Evolutionary conservation across 2,797 vertebrate genomes (phyloP), one percentile per base, ranked within the genome.

Genomic region (Chrosomus eos): DNA sequence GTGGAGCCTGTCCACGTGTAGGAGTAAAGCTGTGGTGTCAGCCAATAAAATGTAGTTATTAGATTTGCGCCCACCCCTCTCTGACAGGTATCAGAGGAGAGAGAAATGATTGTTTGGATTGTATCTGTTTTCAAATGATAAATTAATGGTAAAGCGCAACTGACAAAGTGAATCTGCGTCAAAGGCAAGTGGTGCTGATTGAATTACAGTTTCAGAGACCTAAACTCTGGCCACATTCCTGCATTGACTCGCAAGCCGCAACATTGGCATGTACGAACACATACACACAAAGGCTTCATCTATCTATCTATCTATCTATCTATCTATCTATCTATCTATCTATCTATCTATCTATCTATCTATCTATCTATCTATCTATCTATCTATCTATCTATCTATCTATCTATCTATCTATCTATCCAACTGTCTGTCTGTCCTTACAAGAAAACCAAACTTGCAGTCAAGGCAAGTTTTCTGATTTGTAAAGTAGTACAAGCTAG

Each of bases 111-210:
- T 94, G 91, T 92, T 93, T 87, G 88, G 90, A 92, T 88, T 91
- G 91, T 93, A 91, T 93, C 91, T 86, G 86, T 93, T 93, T 94
- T 93, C 90, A 86, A 91, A 93, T 92, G 90, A 93, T 93, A 87
- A 94, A 93, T 94, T 93, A 93, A 91, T 89, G 88, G 90, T 92
- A 90, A 92, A 89, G 88, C 90, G 87, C 88, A 88, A 87, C 92
- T 93, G 93, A 94, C 93, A 92, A 90, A 92, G 90, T 87, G 91
- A 94, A 94, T 94, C 92, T 94, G 90, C 92, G 86, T 94, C 91
- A 93, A 84, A 90, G 74, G 89, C 87, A 82, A 92, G 90, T 87
- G 81, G 87, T 62, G 82, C 89, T 93, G 91, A 94, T 93, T 93
- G 86, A 93, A 94, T 94, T 94, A 93, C 91, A 81, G 84, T 67